Conservation (phyloP, 2,113 vertebrate species). For the Jaculus jaculus region DNA sequence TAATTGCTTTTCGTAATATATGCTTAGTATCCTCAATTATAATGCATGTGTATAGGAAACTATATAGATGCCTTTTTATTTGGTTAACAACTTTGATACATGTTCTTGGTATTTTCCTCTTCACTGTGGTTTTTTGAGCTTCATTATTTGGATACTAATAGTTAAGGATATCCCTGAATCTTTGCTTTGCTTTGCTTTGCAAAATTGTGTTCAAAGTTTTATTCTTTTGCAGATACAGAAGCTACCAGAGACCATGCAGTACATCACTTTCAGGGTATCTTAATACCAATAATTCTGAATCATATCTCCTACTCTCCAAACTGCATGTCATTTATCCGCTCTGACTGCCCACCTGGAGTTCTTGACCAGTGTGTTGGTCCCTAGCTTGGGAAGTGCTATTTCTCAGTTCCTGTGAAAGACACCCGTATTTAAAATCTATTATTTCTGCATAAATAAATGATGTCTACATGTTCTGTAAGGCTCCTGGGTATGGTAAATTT, state of each 20-base stretch:
- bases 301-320: constrained; percentile 38
- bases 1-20: constrained; percentile 73
- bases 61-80: constrained; percentile 63
- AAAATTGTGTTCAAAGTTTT: constrained; percentile 36
- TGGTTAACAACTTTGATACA: constrained; percentile 55
- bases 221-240: constrained; percentile 61
- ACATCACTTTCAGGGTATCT: constrained; percentile 38
- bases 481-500: constrained; percentile 43
- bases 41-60: constrained; percentile 72
- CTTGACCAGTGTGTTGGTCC: not conserved
- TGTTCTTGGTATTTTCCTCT: constrained; percentile 18
- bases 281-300: constrained; percentile 55
- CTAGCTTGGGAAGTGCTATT: not conserved
- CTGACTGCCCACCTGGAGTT: constrained; percentile 47
- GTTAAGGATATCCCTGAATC: not conserved
- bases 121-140: not conserved
- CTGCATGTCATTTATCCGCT: constrained; percentile 20
- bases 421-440: constrained; percentile 56
- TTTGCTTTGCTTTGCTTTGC: not conserved
- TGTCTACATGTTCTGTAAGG: constrained; percentile 54
- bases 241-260: constrained; percentile 33
- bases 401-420: not conserved
- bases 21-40: constrained; percentile 78
- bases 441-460: constrained; percentile 45
- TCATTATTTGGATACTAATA: not conserved